These are phyloP conservation scores for Adelges cooleyi DNA, from an alignment of 1,140 invertebrate species.

Conservation along the genomic window DNA sequence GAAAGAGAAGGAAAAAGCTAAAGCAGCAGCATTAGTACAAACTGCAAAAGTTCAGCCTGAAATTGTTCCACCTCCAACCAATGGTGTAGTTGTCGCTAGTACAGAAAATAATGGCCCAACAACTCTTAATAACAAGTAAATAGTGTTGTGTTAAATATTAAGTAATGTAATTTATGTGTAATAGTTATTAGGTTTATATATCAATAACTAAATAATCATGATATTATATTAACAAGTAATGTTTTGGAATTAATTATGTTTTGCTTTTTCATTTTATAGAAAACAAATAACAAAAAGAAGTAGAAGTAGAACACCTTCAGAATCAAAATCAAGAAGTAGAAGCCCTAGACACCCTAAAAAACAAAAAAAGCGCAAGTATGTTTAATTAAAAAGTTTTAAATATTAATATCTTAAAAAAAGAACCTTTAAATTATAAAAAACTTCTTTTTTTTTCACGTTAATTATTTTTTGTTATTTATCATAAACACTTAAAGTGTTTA, in stretches of 20 bases:
- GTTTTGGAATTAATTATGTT: too few species aligned
- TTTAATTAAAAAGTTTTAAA: neutral
- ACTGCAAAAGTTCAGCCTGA: neutral
- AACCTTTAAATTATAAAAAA: too few species aligned
- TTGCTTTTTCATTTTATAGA: neutral
- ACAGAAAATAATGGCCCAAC: neutral
- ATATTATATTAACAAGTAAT: too few species aligned
- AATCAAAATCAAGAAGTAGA: constrained; percentile 13
- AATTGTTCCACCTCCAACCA: neutral
- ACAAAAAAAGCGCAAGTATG: neutral
- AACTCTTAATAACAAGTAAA: neutral
- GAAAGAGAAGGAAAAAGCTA: constrained; percentile 10
- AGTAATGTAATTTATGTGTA: too few species aligned
- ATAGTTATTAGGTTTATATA: neutral
- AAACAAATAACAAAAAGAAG: constrained; percentile 15
- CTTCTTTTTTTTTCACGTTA: neutral
- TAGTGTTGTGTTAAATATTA: too few species aligned
- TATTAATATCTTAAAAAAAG: too few species aligned
- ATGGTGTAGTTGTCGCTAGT: neutral
- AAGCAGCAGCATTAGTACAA: neutral
- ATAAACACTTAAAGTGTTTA: too few species aligned
- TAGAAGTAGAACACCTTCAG: constrained; percentile 13
- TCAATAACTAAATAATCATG: too few species aligned
- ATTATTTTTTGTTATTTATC: too few species aligned
- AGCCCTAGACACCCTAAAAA: constrained; percentile 12